Base-by-base conservation (phyloP, 2,888 invertebrate species). In the Agrochola lota region DNA sequence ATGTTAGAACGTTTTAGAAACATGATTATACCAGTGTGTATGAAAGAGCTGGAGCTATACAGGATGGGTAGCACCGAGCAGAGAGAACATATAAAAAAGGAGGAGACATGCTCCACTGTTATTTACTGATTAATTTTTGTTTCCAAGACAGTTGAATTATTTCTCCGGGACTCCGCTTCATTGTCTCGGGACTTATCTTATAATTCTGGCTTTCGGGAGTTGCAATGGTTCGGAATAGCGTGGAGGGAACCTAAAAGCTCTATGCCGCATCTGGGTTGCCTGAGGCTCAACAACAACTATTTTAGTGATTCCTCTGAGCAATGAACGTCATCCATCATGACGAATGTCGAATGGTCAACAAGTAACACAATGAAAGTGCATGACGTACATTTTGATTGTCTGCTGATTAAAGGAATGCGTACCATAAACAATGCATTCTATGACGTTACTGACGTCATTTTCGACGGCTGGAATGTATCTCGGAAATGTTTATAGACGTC, bases 311-410 rank as follows among this genome's bases (percentile, higher is more conserved):
- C 26, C 15, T 60, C 43, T 60, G 15, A 66, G 11, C 17, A 9
- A 2, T 9, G 7, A 20, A 67, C 67, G 71, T 69, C 77, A 77
- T 26, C 1, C n/a, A 7, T 43, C 8, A 66, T 68, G 59, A 71
- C 46, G 15, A 68, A 63, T 49, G 35, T 26, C n/a, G 6, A 52
- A 68, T 23, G 3, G 1, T 59, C 60, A 73, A 83, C 46, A 76
- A 52, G 0, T 6, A 11, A 62, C 12, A 78, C 80, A 83, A 83
- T 70, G 35, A 26, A 49, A 46, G 4, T 5, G 26, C 17, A 6
- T 84, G 83, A 84, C 84, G 84, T 80, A 2, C 23, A 30, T 30
- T 17, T 26, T 23, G 23, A 80, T 84, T 80, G 80, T 83, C 26
- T 64, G 1, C 30, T 2, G n/a, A 60, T 46, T 2, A 15, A 20